Conservation (phyloP, 2,888 invertebrate genomes). For the Diaprepes abbreviatus region DNA sequence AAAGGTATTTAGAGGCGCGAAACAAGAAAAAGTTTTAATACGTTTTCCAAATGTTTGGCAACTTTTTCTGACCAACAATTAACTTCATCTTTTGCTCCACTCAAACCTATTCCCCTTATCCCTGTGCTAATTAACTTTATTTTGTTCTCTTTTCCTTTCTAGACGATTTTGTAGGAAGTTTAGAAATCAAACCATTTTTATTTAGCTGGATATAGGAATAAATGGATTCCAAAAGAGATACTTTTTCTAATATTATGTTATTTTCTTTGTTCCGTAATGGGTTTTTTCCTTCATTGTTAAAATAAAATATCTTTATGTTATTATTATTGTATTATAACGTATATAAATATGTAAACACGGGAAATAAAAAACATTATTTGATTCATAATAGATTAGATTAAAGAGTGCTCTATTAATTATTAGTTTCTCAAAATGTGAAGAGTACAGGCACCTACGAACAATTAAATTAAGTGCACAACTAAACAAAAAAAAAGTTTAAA, state of each 20-base stretch:
- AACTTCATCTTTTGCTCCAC: background rate
- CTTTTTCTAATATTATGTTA: background rate
- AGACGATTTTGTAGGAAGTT: background rate
- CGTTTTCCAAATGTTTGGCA: background rate
- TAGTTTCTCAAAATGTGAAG: too few relatives aligned
- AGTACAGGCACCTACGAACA: too few relatives aligned
- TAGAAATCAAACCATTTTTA: background rate
- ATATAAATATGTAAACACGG: too few relatives aligned
- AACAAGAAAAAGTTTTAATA: background rate
- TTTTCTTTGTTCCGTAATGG: background rate
- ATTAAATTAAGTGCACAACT: too few relatives aligned
- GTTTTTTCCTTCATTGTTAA: too few relatives aligned
- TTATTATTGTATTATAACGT: too few relatives aligned
- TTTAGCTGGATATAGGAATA: background rate
- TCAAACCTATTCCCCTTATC: background rate
- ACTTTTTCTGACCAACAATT: constrained; percentile 1
- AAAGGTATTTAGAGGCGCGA: background rate
- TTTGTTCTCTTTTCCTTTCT: background rate
- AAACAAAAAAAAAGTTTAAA: too few relatives aligned
- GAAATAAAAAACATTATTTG: too few relatives aligned
- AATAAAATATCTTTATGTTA: too few relatives aligned
- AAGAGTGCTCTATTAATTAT: too few relatives aligned
- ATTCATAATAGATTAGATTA: too few relatives aligned
- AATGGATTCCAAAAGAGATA: too few relatives aligned
- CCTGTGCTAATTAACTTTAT: background rate